Evolutionary conservation across 2,797 vertebrate genomes (phyloP).

Genomic region (Pipistrellus nathusii): DNA sequence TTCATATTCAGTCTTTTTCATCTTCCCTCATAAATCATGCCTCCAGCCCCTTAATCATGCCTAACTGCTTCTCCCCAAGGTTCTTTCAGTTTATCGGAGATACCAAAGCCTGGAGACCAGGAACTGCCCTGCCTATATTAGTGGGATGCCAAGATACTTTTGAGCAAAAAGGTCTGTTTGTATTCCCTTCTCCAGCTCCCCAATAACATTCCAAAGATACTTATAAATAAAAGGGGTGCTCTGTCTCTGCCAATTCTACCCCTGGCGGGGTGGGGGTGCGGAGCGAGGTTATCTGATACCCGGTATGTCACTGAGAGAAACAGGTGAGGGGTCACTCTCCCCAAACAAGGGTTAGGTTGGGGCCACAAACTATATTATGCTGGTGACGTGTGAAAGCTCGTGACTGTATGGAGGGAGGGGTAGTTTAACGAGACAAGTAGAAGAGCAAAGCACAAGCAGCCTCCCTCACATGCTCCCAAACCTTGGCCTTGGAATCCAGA

Average conservation of each 20-base stretch:
- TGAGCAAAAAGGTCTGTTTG: background rate
- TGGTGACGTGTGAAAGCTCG: background rate
- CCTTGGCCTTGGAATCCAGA: background rate
- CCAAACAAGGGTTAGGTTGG: background rate
- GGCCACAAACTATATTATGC: background rate
- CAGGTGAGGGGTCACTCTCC: background rate
- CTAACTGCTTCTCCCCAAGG: background rate
- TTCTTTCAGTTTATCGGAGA: background rate
- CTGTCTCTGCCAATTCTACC: background rate
- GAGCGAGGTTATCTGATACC: too few relatives aligned
- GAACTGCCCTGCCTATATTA: background rate
- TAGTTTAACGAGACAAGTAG: background rate
- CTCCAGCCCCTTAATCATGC: background rate
- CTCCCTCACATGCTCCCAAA: background rate
- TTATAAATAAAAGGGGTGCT: background rate
- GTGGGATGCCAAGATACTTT: background rate
- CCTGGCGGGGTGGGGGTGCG: too few relatives aligned
- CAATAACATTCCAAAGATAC: background rate
- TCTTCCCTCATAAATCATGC: conserved; percentile 49
- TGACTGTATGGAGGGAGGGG: too few relatives aligned
- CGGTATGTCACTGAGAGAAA: background rate
- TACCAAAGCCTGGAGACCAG: background rate
- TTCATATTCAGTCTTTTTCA: background rate
- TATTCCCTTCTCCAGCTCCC: background rate
- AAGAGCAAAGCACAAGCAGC: accelerated